A percentile compares a stretch with the other conserved stretches of the same genome.
These are phyloP conservation scores for Apodemus agrarius DNA, from an alignment of 2,797 vertebrate genomes.

Conservation along the genomic window DNA sequence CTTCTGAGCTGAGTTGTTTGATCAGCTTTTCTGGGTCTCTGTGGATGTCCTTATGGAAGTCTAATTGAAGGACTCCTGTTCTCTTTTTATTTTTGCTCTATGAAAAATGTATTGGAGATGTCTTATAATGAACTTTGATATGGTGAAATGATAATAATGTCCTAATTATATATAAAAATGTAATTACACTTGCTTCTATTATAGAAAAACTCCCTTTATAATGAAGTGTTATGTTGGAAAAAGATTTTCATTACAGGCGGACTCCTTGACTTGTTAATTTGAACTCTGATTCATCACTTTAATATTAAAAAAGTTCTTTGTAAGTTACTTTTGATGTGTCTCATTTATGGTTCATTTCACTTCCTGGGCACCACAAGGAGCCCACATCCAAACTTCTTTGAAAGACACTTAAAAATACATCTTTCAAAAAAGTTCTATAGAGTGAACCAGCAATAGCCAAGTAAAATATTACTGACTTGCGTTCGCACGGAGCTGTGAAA, in stretches of 20 bases:
- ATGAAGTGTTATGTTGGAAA: slow-evolving; percentile 92
- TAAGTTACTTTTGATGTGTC: slow-evolving; percentile 91
- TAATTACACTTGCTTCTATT: slow-evolving; percentile 92
- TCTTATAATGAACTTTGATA: slow-evolving; percentile 93
- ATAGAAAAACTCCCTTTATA: slow-evolving; percentile 91
- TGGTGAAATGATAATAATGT: slow-evolving; percentile 92
- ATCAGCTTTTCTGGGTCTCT: slow-evolving; percentile 89
- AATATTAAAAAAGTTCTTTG: slow-evolving; percentile 89
- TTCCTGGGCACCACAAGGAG: slow-evolving; percentile 87
- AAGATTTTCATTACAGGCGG: slow-evolving; percentile 90
- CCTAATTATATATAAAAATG: slow-evolving; percentile 93
- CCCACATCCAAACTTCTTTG: slow-evolving; percentile 88
- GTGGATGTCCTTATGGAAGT: slow-evolving; percentile 89
- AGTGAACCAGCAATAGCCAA: slow-evolving; percentile 44
- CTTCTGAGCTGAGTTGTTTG: slow-evolving; percentile 91
- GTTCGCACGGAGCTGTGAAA: slow-evolving; percentile 45
- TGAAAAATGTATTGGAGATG: slow-evolving; percentile 91
- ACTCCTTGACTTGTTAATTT: slow-evolving; percentile 91
- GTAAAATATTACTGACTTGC: slow-evolving; percentile 58
- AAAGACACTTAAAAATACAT: slow-evolving; percentile 86
- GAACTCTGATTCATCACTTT: slow-evolving; percentile 89
- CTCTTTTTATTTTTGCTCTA: slow-evolving; percentile 91
- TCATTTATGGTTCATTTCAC: slow-evolving; percentile 89
- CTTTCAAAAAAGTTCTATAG: slow-evolving; percentile 78
- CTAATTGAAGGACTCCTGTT: slow-evolving; percentile 92